Conservation (phyloP, 2,888 invertebrate genomes). For the Monoplex corrugatus region DNA sequence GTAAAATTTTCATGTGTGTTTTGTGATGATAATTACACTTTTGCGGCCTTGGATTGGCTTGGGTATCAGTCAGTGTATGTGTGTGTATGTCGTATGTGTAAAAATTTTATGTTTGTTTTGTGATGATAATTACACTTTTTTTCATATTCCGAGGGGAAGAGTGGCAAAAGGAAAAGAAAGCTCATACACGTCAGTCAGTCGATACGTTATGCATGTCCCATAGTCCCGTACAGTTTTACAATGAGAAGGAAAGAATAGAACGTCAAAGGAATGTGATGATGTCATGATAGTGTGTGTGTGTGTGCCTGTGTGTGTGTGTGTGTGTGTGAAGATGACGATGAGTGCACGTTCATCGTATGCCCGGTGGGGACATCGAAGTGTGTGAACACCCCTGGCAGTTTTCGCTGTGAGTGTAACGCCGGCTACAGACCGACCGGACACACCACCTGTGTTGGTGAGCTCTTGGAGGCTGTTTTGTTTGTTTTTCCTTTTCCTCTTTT, state of each 20-base stretch:
- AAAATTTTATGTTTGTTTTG: no score
- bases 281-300: background rate
- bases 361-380: slow-evolving; percentile 71
- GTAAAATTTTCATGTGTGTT: background rate
- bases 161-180: no score
- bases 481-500: background rate
- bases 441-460: slow-evolving; percentile 67
- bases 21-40: no score
- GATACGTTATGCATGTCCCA: no score
- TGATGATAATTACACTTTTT: no score
- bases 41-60: background rate
- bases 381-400: slow-evolving; percentile 71
- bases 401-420: slow-evolving; percentile 70
- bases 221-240: no score
- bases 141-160: no score
- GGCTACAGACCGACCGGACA: slow-evolving; percentile 68
- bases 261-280: no score
- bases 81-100: background rate
- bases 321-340: slow-evolving; percentile 52
- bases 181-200: no score
- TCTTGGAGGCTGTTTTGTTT: background rate
- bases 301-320: background rate
- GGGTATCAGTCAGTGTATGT: background rate
- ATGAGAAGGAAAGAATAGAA: background rate
- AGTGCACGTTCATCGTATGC: slow-evolving; percentile 36